Evolutionary conservation across 1,140 invertebrate species (phyloP).

Genomic region (Ooceraea biroi): DNA sequence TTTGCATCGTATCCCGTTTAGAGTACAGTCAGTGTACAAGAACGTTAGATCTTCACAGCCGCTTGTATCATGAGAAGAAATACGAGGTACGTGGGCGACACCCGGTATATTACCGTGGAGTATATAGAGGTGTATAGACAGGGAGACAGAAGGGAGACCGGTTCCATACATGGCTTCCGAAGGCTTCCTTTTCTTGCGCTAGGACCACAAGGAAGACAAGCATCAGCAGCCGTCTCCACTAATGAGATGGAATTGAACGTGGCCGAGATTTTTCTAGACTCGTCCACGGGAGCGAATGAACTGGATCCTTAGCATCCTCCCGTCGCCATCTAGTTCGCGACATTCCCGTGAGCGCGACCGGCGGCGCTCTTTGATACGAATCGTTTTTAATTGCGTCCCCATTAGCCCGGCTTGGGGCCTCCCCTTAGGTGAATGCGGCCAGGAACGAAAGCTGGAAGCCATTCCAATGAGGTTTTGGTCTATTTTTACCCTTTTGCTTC

Average conservation of each 20-base stretch:
- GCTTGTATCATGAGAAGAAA: conserved; percentile 74
- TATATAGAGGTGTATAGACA: conserved; percentile 80
- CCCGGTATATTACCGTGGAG: conserved; percentile 83
- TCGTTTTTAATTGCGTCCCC: conserved; percentile 87
- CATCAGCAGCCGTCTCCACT: conserved; percentile 85
- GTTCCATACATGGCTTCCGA: conserved; percentile 87
- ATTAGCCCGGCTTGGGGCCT: conserved; percentile 82
- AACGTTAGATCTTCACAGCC: conserved; percentile 63
- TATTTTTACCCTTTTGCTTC: conserved; percentile 71
- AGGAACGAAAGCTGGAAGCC: conserved; percentile 73
- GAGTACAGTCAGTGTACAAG: conserved; percentile 25
- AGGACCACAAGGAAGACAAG: conserved; percentile 85
- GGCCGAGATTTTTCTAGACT: conserved; percentile 87
- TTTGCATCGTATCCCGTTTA: not conserved
- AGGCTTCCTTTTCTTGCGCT: conserved; percentile 84
- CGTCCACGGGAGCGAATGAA: conserved; percentile 72
- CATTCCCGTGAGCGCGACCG: conserved; percentile 84
- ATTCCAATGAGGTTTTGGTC: conserved; percentile 61
- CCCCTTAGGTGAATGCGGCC: conserved; percentile 75
- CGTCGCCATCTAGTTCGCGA: conserved; percentile 83
- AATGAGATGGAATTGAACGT: conserved; percentile 87
- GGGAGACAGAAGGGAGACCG: conserved; percentile 84
- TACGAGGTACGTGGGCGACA: conserved; percentile 81
- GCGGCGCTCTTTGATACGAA: conserved; percentile 86
- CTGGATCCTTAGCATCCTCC: conserved; percentile 61